phyloP scores from a whole-genome alignment of 1,140 invertebrate species.

The Augochlora pura region DNA sequence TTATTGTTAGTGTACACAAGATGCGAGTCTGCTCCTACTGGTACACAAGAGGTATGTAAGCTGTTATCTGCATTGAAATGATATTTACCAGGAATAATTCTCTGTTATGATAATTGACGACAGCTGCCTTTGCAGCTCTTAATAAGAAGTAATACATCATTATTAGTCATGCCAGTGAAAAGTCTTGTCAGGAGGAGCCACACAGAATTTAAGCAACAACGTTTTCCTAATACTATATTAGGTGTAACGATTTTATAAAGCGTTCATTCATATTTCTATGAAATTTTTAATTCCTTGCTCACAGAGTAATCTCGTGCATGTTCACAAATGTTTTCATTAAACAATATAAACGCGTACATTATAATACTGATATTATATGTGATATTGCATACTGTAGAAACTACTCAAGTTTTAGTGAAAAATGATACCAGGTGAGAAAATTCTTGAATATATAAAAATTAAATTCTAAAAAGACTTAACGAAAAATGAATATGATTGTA shows the following conservation, averaged over 20 bases:
- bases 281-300: not conserved
- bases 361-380: slow-evolving; percentile 36
- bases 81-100: slow-evolving; percentile 67
- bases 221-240: not conserved
- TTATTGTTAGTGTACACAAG: slow-evolving; percentile 10
- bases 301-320: not conserved
- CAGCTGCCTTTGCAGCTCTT: slow-evolving; percentile 68
- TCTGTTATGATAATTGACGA: slow-evolving; percentile 70
- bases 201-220: slow-evolving; percentile 15
- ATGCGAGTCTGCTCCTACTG: slow-evolving; percentile 20
- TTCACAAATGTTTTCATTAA: slow-evolving; percentile 42
- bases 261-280: not conserved
- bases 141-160: slow-evolving; percentile 52
- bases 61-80: slow-evolving; percentile 62
- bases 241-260: not conserved
- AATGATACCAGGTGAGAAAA: slow-evolving; percentile 41
- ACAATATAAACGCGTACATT: slow-evolving; percentile 13
- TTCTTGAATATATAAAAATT: not conserved
- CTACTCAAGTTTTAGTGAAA: not conserved
- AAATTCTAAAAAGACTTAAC: not conserved
- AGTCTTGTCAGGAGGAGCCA: slow-evolving; percentile 26
- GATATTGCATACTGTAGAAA: slow-evolving; percentile 30
- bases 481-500: not conserved
- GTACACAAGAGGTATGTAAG: slow-evolving; percentile 21
- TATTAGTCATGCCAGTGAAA: slow-evolving; percentile 53